These are phyloP conservation scores for Acanthiza pusilla DNA, from an alignment of 2,797 vertebrate genomes.

Conservation along the genomic window DNA sequence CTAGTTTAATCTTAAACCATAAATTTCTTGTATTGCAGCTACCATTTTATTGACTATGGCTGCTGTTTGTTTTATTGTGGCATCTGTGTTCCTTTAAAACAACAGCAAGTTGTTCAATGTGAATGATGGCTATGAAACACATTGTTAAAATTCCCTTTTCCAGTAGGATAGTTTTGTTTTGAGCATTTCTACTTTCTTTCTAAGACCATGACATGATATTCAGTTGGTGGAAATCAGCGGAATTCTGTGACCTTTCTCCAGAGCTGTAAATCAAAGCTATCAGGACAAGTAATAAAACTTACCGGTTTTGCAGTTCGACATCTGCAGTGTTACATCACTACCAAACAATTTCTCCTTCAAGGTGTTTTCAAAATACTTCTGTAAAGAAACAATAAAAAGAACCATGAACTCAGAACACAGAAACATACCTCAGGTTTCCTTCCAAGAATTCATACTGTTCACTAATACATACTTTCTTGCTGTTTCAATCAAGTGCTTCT, in stretches of 20 bases:
- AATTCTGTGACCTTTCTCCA: not conserved
- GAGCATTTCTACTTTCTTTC: not conserved
- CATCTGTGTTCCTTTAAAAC: not conserved
- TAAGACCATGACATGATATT: not conserved
- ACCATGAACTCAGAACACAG: not conserved
- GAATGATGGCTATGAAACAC: not conserved
- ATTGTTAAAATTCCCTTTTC: not conserved
- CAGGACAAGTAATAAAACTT: not conserved
- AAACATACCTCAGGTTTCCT: not conserved
- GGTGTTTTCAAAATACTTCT: not conserved
- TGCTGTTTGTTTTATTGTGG: not conserved
- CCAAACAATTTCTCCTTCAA: not conserved
- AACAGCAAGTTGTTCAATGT: not conserved
- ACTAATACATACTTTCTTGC: not conserved
- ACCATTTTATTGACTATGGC: not conserved
- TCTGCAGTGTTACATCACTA: not conserved
- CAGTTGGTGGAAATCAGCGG: not conserved
- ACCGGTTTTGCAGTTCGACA: not conserved
- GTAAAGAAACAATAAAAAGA: not conserved
- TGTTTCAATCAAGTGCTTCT: not conserved
- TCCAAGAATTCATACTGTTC: not conserved
- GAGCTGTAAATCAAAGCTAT: not conserved
- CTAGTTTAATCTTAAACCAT: not conserved
- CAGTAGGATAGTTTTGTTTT: not conserved
- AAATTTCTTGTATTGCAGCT: not conserved